Conservation (phyloP, 1,140 invertebrate genomes). For the Cydia amplana region DNA sequence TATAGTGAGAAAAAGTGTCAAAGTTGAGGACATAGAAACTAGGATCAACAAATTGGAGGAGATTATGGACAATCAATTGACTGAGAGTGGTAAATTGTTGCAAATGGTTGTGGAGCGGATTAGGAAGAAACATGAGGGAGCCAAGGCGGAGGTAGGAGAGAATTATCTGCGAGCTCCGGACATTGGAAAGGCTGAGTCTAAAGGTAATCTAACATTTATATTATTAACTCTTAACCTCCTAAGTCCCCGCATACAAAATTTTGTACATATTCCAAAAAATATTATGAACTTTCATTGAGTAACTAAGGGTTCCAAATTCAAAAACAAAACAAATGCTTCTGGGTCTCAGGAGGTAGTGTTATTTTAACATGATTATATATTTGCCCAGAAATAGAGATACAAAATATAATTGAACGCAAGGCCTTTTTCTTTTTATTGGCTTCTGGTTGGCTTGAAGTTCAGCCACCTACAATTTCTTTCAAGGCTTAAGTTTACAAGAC, state of each 20-base stretch:
- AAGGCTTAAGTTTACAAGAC: too few species aligned
- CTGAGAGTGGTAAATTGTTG: constrained; percentile 60
- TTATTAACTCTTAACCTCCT: background rate
- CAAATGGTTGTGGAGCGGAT: constrained; percentile 60
- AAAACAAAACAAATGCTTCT: too few species aligned
- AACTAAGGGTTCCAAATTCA: too few species aligned
- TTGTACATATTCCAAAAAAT: too few species aligned
- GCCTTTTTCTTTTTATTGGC: too few species aligned
- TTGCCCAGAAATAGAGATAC: too few species aligned
- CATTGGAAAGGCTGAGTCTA: background rate
- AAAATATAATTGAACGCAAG: too few species aligned
- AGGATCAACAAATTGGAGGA: constrained; percentile 57
- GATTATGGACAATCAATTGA: constrained; percentile 56
- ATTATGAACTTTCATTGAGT: too few species aligned
- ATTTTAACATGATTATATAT: too few species aligned
- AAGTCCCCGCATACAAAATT: too few species aligned
- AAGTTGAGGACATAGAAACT: constrained; percentile 51
- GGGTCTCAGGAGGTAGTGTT: background rate
- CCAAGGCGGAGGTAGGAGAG: background rate
- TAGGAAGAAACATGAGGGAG: constrained; percentile 40
- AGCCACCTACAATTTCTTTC: too few species aligned
- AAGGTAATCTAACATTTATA: background rate
- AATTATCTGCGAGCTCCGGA: background rate
- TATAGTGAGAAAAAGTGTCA: background rate
- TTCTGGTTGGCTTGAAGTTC: too few species aligned